Evolutionary conservation across 2,797 vertebrate species (phyloP).

Genomic region (Crypturellus tataupa): DNA sequence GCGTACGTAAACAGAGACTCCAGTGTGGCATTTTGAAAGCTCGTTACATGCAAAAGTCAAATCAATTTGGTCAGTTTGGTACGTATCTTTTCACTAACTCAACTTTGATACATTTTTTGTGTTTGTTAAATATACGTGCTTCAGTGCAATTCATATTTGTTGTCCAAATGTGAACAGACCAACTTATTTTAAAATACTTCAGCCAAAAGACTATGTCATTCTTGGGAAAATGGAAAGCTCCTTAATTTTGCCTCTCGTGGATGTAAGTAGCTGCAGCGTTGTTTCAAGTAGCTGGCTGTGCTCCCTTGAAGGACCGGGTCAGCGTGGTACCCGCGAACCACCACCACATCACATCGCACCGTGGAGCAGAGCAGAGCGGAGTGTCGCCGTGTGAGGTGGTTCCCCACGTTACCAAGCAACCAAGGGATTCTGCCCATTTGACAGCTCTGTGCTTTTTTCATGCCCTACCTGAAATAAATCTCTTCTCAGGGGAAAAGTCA

Average conservation of each 20-base stretch:
- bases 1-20: background rate
- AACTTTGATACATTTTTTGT: background rate
- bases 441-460: background rate
- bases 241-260: background rate
- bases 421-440: background rate
- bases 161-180: background rate
- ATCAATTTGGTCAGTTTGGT: background rate
- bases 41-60: background rate
- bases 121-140: background rate
- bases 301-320: background rate
- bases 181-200: background rate
- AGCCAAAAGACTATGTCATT: background rate
- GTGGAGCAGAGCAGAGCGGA: background rate
- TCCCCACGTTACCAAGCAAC: constrained; percentile 56
- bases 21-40: background rate
- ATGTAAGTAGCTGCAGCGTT: background rate
- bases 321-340: background rate
- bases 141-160: background rate
- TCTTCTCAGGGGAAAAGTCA: background rate
- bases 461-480: background rate
- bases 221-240: background rate
- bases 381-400: background rate
- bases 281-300: background rate
- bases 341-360: background rate
- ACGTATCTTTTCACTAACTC: background rate